Evolutionary conservation across 2,888 invertebrate species (phyloP).

Genomic region (Campoletis raptor): DNA sequence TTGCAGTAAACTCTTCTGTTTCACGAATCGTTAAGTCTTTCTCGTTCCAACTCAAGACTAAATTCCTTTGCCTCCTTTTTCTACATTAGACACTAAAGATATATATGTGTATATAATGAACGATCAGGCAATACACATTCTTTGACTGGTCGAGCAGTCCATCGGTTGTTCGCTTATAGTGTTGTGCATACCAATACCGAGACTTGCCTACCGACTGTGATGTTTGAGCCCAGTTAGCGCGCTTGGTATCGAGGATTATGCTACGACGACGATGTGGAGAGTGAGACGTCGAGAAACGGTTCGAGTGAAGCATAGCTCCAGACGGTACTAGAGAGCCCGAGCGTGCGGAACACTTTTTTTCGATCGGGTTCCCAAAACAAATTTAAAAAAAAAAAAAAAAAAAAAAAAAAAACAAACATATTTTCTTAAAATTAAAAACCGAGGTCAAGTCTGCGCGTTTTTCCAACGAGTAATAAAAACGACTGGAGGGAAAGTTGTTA

Average conservation of each 20-base stretch:
- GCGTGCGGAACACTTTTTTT: slow-evolving; percentile 48
- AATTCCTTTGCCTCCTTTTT: slow-evolving; percentile 55
- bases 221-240: slow-evolving; percentile 73
- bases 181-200: slow-evolving; percentile 40
- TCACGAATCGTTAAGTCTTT: slow-evolving; percentile 55
- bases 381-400: not conserved
- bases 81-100: slow-evolving; percentile 11
- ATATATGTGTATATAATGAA: slow-evolving; percentile 3
- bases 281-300: slow-evolving; percentile 41
- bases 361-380: not conserved
- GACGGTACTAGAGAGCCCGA: slow-evolving; percentile 54
- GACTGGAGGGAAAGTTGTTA: not conserved
- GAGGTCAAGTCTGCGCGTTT: not conserved
- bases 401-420: not conserved
- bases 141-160: slow-evolving; percentile 48
- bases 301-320: slow-evolving; percentile 53
- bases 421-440: not conserved
- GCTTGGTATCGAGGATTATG: slow-evolving; percentile 77
- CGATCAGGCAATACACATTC: slow-evolving; percentile 52
- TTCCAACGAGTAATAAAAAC: not conserved
- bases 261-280: slow-evolving; percentile 61
- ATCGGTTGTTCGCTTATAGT: slow-evolving; percentile 40
- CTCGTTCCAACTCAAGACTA: slow-evolving; percentile 58
- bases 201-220: slow-evolving; percentile 49
- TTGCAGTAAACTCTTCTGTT: slow-evolving; percentile 49